Base-by-base conservation (phyloP, 2,113 vertebrate genomes). In the Cyanocitta stelleri region DNA sequence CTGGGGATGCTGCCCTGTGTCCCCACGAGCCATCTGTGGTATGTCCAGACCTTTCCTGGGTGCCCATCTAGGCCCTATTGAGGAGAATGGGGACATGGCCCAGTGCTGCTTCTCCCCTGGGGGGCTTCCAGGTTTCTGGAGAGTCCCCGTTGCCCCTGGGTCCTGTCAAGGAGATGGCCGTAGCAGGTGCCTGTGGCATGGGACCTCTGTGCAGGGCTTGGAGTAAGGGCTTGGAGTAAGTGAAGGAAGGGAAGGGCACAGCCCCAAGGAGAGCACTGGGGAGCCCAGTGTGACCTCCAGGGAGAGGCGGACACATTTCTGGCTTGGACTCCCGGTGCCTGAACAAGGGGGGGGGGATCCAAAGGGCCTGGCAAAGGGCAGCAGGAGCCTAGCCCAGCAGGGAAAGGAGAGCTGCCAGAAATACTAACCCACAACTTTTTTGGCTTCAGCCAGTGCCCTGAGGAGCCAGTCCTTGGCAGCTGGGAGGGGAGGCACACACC, bases 271-370 rank as follows among this genome's bases (percentile, higher is more conserved):
- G 35, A 77, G 46, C 61, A 35, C 41, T 1, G 2, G 23, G 0
- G 4, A 93, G 73, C 46, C 81, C 73, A 19, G 14, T 0, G 1
- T 32, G 55, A 81, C 61, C 73, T 54, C 87, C 56, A 20, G 0
- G 43, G 55, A 6, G 21, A 27, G 24, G 11, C 0, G 3, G 64
- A 51, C 0, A 0, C 37, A 1, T 39, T 72, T 66, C 61, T 75
- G 69, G 10, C 61, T 68, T 24, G 52, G 44, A 9, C 23, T 71
- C 23, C 7, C 1, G 0, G 29, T 59, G 67, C 59, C 78, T 43
- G 56, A 68, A 23, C 7, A 5, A 48, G 48, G n/a, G 5, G 2
- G 37, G 75, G 48, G 48, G 22, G 7, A 85, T 48, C 79, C 67
- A 54, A 59, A 88, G 20, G 1, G 13, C 58, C 86, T 33, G 44